These are phyloP conservation scores for Harpalus rubripes DNA, from an alignment of 2,888 invertebrate genomes.

Conservation along the genomic window DNA sequence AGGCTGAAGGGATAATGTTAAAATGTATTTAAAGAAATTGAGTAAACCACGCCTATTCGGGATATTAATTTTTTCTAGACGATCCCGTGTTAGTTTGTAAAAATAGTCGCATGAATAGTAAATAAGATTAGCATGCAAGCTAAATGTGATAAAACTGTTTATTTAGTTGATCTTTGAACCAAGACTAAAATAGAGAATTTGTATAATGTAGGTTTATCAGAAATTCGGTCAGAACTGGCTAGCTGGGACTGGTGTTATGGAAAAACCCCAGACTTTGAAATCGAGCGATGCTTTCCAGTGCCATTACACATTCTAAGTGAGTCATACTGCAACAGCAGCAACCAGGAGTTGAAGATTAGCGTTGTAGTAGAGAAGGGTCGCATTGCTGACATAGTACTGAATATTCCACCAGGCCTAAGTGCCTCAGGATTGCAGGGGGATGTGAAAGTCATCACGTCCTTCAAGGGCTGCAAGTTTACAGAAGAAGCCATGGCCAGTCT, in stretches of 20 bases:
- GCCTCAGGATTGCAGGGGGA: conserved; percentile 82
- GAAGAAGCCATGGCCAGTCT: conserved; percentile 82
- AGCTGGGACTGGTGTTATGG: conserved; percentile 95
- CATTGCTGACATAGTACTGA: conserved; percentile 83
- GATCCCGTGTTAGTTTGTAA: too few species aligned
- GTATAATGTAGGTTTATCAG: conserved; percentile 82
- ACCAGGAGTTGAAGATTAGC: conserved; percentile 81
- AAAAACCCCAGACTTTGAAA: conserved; percentile 90
- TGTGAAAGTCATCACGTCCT: conserved; percentile 82
- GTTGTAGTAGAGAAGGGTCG: conserved; percentile 84
- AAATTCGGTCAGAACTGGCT: conserved; percentile 84
- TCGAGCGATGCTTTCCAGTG: conserved; percentile 83
- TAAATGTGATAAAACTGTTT: conserved; percentile 8
- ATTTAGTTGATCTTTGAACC: neutral
- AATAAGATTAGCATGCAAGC: neutral
- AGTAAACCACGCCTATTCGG: too few species aligned
- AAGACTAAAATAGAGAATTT: conserved; percentile 6
- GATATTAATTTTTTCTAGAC: too few species aligned
- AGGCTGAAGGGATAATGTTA: too few species aligned
- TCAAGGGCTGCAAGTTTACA: conserved; percentile 84
- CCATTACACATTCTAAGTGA: conserved; percentile 78
- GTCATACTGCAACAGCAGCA: conserved; percentile 64
- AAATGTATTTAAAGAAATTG: too few species aligned
- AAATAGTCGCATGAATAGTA: neutral
- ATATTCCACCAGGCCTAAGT: conserved; percentile 82